Conservation (phyloP, 2,888 invertebrate genomes). For the Listrodromus nycthemerus region DNA sequence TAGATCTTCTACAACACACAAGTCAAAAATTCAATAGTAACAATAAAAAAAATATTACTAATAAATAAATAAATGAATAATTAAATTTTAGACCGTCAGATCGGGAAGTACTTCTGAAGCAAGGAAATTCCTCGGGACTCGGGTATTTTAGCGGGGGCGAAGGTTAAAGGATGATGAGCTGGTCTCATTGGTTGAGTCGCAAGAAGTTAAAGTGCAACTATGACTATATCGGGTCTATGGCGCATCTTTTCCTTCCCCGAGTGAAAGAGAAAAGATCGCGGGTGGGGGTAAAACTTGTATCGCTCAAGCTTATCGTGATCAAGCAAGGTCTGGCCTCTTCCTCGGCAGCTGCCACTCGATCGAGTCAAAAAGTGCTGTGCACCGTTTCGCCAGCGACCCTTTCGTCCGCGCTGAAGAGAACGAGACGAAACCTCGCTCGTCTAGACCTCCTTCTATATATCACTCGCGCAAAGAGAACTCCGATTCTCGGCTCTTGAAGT, state of each 20-base stretch:
- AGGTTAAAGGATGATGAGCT: neutral
- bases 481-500: slow-evolving; percentile 43
- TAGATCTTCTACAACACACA: no score
- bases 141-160: neutral
- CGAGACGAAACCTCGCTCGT: neutral
- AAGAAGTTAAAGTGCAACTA: neutral
- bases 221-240: neutral
- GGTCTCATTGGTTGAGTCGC: neutral
- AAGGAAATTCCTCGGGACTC: neutral
- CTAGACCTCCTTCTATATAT: neutral
- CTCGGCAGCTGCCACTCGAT: slow-evolving; percentile 69
- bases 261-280: slow-evolving; percentile 39
- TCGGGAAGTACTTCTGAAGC: neutral
- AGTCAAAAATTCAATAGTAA: no score
- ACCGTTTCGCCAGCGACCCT: slow-evolving; percentile 41
- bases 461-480: neutral
- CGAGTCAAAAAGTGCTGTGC: slow-evolving; percentile 66
- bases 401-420: neutral
- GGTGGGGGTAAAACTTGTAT: slow-evolving; percentile 53
- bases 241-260: neutral
- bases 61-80: neutral
- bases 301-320: slow-evolving; percentile 70
- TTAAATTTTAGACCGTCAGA: neutral
- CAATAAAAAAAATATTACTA: neutral
- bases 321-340: slow-evolving; percentile 61